Conservation (phyloP, 2,888 invertebrate species). For the Hyposoter dolosus region DNA sequence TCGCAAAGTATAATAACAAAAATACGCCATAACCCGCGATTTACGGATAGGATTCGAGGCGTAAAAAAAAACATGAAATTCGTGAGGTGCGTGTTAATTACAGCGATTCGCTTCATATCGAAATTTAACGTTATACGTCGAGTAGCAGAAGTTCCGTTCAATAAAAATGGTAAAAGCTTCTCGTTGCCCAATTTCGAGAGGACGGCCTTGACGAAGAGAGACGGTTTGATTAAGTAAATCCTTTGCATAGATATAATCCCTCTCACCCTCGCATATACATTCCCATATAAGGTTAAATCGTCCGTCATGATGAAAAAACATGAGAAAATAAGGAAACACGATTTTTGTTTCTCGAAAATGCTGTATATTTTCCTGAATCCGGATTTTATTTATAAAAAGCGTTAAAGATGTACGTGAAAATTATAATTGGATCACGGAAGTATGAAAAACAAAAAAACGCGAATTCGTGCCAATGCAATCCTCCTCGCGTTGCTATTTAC, state of each 20-base stretch:
- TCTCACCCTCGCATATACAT: not conserved
- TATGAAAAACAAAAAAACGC: not conserved
- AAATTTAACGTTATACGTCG: not conserved
- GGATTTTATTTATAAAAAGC: not conserved
- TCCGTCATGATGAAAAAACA: not conserved
- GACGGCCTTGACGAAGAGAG: not conserved
- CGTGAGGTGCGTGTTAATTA: constrained; percentile 7
- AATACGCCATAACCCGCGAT: not conserved
- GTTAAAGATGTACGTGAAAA: not conserved
- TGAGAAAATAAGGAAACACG: not conserved
- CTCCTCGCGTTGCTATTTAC: not conserved
- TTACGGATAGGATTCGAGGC: not conserved
- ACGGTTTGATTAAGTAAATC: not conserved
- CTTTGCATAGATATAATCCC: not conserved
- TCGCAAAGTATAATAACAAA: constrained; percentile 1
- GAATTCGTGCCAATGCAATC: not conserved
- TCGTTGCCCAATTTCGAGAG: not conserved
- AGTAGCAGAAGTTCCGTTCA: not conserved
- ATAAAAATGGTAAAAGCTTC: not conserved
- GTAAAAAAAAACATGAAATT: constrained; percentile 13
- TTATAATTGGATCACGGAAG: not conserved
- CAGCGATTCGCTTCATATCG: not conserved
- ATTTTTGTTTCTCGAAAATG: not conserved
- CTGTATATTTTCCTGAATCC: not conserved
- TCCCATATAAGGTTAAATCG: too few species aligned